Conservation (phyloP, 2,113 vertebrate species). For the Dissostichus mawsoni region DNA sequence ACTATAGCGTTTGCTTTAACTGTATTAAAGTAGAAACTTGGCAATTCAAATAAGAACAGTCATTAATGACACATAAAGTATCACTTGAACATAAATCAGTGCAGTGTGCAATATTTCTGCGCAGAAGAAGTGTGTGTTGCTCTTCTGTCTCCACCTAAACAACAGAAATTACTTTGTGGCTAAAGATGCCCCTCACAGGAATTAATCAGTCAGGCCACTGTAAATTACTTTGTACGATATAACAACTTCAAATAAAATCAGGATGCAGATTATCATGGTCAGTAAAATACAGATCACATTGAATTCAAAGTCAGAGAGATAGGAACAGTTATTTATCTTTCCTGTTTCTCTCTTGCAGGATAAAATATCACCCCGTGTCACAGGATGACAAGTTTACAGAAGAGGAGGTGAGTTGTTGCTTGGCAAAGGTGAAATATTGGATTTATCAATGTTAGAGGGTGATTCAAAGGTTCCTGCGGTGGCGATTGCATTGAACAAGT, state of each 20-base stretch:
- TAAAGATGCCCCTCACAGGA: conserved; percentile 3
- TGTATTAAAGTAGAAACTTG: no score
- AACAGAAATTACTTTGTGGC: conserved; percentile 5
- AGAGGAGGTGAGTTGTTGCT: conserved; percentile 73
- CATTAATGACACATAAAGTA: background rate
- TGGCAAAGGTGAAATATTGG: conserved; percentile 73
- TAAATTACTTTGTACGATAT: background rate
- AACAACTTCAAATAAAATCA: background rate
- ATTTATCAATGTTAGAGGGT: conserved; percentile 55
- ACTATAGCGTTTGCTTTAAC: no score
- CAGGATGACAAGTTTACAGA: conserved; percentile 64
- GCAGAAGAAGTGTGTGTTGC: conserved; percentile 22
- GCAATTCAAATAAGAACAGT: background rate
- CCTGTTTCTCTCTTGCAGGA: conserved; percentile 42
- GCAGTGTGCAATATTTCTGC: background rate
- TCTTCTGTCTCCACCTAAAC: conserved; percentile 4
- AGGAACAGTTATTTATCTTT: conserved; percentile 36
- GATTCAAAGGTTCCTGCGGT: conserved; percentile 34
- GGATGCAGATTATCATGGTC: conserved; percentile 11
- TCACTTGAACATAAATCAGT: conserved; percentile 1
- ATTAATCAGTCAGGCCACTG: conserved; percentile 39
- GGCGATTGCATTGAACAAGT: conserved; percentile 21
- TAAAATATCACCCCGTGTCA: conserved; percentile 68
- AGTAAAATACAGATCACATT: conserved; percentile 38
- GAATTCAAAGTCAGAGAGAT: conserved; percentile 45